A percentile compares a stretch with the other conserved stretches of the same genome.
These are phyloP conservation scores for Pseudopleuronectes americanus DNA, from an alignment of 2,797 vertebrate species.

Conservation along the genomic window DNA sequence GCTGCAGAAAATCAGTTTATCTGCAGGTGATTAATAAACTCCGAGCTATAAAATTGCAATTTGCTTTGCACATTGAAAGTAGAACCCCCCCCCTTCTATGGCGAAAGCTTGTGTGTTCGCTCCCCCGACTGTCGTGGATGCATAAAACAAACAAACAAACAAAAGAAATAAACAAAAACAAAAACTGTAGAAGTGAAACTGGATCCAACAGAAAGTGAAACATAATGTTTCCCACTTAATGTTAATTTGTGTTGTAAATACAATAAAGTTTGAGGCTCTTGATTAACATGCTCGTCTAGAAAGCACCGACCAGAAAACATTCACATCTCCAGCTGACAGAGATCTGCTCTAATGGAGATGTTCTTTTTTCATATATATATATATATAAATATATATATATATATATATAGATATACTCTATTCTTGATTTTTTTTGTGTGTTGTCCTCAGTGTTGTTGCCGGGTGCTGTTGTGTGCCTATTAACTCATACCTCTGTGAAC, in stretches of 20 bases:
- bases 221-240: constrained; percentile 18
- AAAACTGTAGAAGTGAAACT: constrained; percentile 33
- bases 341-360: constrained; percentile 52
- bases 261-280: constrained; percentile 65
- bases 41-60: constrained; percentile 45
- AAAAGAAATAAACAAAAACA: constrained; percentile 35
- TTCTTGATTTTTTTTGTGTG: constrained; percentile 40
- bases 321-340: constrained; percentile 53
- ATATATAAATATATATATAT: constrained; percentile 11
- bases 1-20: constrained; percentile 30
- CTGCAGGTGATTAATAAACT: constrained; percentile 37
- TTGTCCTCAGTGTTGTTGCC: constrained; percentile 58
- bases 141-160: constrained; percentile 17
- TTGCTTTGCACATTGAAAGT: constrained; percentile 40
- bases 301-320: constrained; percentile 74
- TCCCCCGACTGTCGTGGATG: constrained; percentile 12
- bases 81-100: constrained; percentile 5
- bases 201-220: constrained; percentile 23
- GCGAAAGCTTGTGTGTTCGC: constrained; percentile 3
- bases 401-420: constrained; percentile 26
- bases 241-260: constrained; percentile 51
- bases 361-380: constrained; percentile 45
- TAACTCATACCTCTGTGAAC: constrained; percentile 54
- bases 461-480: constrained; percentile 53
- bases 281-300: constrained; percentile 77